Evolutionary conservation across 1,140 invertebrate species (phyloP).

Genomic region (Nebria ingens): DNA sequence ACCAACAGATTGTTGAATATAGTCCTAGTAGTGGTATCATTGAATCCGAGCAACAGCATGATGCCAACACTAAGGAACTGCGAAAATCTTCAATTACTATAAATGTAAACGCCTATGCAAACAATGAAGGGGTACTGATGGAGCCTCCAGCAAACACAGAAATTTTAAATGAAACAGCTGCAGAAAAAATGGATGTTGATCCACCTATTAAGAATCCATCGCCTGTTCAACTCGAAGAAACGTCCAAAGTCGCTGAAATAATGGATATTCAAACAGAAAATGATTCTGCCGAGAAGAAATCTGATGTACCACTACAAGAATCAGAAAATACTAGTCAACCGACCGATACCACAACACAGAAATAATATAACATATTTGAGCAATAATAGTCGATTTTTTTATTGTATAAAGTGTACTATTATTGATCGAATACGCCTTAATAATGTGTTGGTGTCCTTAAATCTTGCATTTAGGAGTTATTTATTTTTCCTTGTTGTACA

Average conservation of each 20-base stretch:
- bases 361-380: neutral
- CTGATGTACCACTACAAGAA: no score
- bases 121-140: neutral
- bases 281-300: no score
- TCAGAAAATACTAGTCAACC: neutral
- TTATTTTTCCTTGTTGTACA: neutral
- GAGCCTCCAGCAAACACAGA: neutral
- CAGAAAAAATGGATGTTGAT: no score
- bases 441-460: constrained; percentile 1
- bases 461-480: constrained; percentile 1
- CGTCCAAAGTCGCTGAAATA: no score
- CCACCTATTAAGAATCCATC: no score
- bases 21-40: neutral
- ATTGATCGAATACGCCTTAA: no score
- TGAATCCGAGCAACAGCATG: neutral
- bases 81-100: no score
- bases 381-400: no score
- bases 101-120: no score
- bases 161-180: neutral
- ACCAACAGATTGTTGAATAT: neutral
- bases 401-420: no score
- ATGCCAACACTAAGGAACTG: neutral
- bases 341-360: neutral
- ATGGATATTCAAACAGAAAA: no score
- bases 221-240: no score